phyloP scores from a whole-genome alignment of 2,797 vertebrate genomes.

The Falco biarmicus region DNA sequence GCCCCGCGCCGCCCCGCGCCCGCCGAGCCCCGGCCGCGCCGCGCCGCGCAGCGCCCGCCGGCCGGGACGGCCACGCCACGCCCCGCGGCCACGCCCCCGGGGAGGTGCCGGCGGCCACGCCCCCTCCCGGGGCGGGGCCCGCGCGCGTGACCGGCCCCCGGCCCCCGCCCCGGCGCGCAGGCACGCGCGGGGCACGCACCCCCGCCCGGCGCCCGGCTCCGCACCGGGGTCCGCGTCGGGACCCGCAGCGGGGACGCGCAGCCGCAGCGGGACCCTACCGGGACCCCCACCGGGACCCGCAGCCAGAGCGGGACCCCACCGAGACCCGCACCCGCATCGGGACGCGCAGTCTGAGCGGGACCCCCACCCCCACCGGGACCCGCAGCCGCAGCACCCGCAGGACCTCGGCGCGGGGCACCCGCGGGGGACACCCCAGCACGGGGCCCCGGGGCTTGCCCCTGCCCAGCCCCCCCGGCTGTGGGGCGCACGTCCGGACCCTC shows the following conservation, averaged over 20 bases:
- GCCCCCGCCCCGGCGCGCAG: too few species aligned
- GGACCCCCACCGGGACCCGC: too few species aligned
- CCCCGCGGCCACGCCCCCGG: conserved; percentile 27
- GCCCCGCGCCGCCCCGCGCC: conserved; percentile 3
- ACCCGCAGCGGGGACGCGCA: too few species aligned
- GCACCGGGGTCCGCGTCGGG: too few species aligned
- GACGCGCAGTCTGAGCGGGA: background rate
- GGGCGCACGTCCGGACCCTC: background rate
- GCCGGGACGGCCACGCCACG: background rate
- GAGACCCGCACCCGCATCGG: background rate
- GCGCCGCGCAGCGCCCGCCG: background rate
- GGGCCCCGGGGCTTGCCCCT: background rate
- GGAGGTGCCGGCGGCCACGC: too few species aligned
- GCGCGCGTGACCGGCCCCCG: too few species aligned
- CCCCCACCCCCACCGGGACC: background rate
- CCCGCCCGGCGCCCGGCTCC: background rate
- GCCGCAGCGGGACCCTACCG: too few species aligned
- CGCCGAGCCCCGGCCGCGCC: background rate
- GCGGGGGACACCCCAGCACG: background rate
- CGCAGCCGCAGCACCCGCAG: too few species aligned
- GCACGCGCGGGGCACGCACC: too few species aligned
- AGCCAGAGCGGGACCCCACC: too few species aligned
- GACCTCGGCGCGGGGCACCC: background rate
- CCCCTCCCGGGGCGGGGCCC: background rate
- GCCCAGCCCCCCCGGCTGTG: background rate